phyloP scores from a whole-genome alignment of 2,888 invertebrate species.

The Himalopsyche japonica region DNA sequence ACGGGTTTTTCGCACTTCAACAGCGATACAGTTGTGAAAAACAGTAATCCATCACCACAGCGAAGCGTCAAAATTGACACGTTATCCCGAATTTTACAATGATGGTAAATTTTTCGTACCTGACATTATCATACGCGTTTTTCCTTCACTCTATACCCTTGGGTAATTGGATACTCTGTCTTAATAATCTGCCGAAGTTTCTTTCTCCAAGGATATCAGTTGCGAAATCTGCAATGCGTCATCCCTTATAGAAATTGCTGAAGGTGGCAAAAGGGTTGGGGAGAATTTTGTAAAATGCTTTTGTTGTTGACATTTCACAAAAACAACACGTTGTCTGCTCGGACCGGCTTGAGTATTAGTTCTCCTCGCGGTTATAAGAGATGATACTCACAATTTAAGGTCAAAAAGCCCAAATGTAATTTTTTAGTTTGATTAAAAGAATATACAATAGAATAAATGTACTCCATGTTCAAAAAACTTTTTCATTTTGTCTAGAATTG shows the following conservation, averaged over 20 bases:
- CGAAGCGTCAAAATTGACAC: background rate
- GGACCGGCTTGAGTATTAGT: background rate
- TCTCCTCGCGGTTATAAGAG: background rate
- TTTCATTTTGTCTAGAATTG: too few relatives aligned
- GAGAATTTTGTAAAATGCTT: constrained; percentile 2
- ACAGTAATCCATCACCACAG: background rate
- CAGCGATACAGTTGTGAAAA: background rate
- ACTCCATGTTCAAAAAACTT: too few relatives aligned
- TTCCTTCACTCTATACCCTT: background rate
- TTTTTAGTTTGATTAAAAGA: too few relatives aligned
- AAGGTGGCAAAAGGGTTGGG: background rate
- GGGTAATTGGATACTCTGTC: constrained; percentile 10
- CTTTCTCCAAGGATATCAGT: constrained; percentile 28
- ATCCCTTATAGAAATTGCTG: background rate
- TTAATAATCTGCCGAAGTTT: constrained; percentile 3
- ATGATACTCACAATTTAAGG: background rate
- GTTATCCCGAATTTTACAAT: background rate
- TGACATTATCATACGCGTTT: background rate
- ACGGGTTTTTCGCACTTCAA: background rate
- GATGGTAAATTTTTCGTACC: background rate
- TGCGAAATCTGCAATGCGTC: constrained; percentile 37
- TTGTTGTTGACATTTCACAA: constrained; percentile 10
- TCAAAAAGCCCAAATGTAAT: too few relatives aligned
- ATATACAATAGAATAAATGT: too few relatives aligned
- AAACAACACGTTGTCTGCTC: background rate